A percentile compares a stretch with the other conserved stretches of the same genome.
These are phyloP conservation scores for Enteromius viviparus DNA, from an alignment of 2,797 vertebrate species.

Conservation along the genomic window DNA sequence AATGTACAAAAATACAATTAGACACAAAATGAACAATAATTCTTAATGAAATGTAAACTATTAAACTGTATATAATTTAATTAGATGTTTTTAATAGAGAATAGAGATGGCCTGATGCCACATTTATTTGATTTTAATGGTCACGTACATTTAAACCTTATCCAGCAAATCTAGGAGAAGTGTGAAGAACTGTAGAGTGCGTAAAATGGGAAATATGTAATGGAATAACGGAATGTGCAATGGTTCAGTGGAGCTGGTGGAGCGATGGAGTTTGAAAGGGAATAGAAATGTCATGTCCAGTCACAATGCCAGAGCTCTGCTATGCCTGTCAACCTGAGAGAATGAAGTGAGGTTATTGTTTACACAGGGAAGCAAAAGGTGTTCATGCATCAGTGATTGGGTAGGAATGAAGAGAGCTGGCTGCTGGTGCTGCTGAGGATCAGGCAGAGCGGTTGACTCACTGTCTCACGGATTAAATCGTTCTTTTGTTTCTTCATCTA, in stretches of 20 bases:
- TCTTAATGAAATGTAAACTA: background rate
- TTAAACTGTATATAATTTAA: background rate
- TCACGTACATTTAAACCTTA: background rate
- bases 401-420: conserved; percentile 15
- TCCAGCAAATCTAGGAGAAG: conserved; percentile 10
- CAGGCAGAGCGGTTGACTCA: conserved; percentile 10
- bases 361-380: conserved; percentile 32
- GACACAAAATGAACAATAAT: background rate
- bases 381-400: conserved; percentile 54
- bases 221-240: conserved; percentile 1
- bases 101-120: background rate
- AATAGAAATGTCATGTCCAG: conserved; percentile 39
- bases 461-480: conserved; percentile 25
- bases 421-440: conserved; percentile 24
- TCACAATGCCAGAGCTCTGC: conserved; percentile 20
- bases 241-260: background rate
- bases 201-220: background rate
- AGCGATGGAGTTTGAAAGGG: conserved; percentile 11
- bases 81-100: background rate
- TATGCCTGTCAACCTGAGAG: conserved; percentile 32
- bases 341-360: conserved; percentile 27
- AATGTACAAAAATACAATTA: background rate
- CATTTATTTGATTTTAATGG: background rate
- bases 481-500: background rate
- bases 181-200: conserved; percentile 4